These are phyloP conservation scores for Paratilapia polleni DNA, from an alignment of 2,113 vertebrate genomes.

Conservation along the genomic window DNA sequence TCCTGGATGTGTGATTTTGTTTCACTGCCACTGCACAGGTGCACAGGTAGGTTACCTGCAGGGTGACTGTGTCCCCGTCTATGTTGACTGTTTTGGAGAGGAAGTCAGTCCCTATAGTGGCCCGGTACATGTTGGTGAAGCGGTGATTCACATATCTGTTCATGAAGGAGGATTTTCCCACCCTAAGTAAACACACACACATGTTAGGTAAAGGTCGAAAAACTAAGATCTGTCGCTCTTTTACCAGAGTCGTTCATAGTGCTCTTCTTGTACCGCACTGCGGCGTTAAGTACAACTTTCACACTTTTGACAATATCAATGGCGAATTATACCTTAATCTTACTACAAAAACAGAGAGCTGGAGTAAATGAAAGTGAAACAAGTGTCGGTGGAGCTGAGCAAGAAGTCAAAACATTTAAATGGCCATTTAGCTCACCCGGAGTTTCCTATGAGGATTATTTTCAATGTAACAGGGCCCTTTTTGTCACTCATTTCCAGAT, in stretches of 20 bases:
- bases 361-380: conserved; percentile 46
- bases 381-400: not conserved
- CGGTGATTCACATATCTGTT: conserved; percentile 72
- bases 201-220: not conserved
- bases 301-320: not conserved
- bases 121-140: conserved; percentile 69
- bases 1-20: not conserved
- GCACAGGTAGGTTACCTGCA: conserved; percentile 61
- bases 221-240: not conserved
- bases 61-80: conserved; percentile 41
- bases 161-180: conserved; percentile 77
- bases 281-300: not conserved
- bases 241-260: not conserved
- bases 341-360: not conserved
- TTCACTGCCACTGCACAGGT: not conserved
- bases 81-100: conserved; percentile 66
- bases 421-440: conserved; percentile 64
- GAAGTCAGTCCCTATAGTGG: conserved; percentile 74
- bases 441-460: conserved; percentile 76
- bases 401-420: not conserved
- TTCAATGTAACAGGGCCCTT: conserved; percentile 61
- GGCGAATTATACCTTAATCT: not conserved
- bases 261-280: not conserved
- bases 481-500: conserved; percentile 37
- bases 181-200: conserved; percentile 52